These are phyloP conservation scores for Todus mexicanus DNA, from an alignment of 2,797 vertebrate species.

Conservation along the genomic window DNA sequence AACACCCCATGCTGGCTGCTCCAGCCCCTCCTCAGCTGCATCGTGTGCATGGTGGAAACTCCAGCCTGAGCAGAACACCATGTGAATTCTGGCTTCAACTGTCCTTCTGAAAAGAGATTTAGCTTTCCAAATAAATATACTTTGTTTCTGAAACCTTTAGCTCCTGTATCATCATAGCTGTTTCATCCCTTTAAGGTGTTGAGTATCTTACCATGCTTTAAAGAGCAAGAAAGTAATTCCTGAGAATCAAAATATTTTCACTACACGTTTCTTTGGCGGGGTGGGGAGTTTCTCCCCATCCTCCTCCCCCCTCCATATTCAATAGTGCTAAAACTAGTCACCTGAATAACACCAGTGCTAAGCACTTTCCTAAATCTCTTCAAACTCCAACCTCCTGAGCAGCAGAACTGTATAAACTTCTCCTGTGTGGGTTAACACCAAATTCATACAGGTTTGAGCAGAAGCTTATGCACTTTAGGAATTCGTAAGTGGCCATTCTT, in stretches of 20 bases:
- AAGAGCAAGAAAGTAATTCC: neutral
- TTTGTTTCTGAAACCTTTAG: neutral
- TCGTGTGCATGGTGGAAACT: neutral
- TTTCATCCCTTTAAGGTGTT: neutral
- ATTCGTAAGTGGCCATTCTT: too few relatives aligned
- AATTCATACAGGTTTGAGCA: neutral
- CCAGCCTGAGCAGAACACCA: neutral
- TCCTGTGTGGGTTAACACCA: neutral
- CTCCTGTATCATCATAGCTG: rapidly evolving
- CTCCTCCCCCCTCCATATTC: neutral
- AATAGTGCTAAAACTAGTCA: neutral
- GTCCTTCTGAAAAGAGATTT: neutral
- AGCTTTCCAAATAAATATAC: neutral
- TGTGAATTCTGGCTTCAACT: neutral
- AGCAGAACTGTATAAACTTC: neutral
- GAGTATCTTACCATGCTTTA: neutral
- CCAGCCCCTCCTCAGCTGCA: rapidly evolving
- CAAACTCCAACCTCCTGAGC: neutral
- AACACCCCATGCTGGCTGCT: neutral
- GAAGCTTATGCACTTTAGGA: neutral
- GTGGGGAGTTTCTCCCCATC: neutral
- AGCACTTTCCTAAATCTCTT: neutral
- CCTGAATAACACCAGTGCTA: neutral
- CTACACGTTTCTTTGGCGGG: neutral
- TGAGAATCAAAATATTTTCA: neutral